Evolutionary conservation across 2,113 vertebrate species (phyloP), one percentile per base, ranked within the genome.

Genomic region (Danionella cerebrum): DNA sequence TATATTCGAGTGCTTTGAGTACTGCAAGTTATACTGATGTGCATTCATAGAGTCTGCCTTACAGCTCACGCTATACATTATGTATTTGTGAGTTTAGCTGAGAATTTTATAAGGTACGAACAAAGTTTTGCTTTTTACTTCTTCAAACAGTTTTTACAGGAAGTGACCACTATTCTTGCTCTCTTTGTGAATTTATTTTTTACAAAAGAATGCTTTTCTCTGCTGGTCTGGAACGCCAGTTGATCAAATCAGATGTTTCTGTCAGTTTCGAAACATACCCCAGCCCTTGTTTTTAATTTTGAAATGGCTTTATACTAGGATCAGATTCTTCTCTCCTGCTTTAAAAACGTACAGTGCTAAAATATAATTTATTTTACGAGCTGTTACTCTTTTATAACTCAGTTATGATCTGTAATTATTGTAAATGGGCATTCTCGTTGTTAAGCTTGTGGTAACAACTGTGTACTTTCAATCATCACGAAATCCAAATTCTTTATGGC

Each of bases 121-220:
- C 35, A 33, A 18, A 18, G 45, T 18, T 59, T 27, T 66, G 53
- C 47, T 16, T 58, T 47, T 29, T 16, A 25, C 14, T 35, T 18
- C 10, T 9, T 44, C 41, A 39, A n/a, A n/a, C n/a, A n/a, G n/a
- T n/a, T 65, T 71, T 48, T 71, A 31, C 64, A 65, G 19, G 11
- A 44, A 47, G 18, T 33, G 29, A 53, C 51, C 51, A 53, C 51
- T 53, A 53, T 53, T 16, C 8, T 24, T 50, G 12, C 12, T 6
- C 22, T 31, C 27, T 53, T 38, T 39, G 2, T 14, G 14, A 53
- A 25, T 58, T 58, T 38, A 39, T 10, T 39, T 39, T 39, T 7
- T 41, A 39, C 19, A 39, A 58, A 58, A 58, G n/a, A n/a, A n/a
- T n/a, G n/a, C n/a, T n/a, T n/a, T n/a, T n/a, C n/a, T n/a, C n/a